Conservation (phyloP, 2,888 invertebrate genomes). For the Campoletis raptor region DNA sequence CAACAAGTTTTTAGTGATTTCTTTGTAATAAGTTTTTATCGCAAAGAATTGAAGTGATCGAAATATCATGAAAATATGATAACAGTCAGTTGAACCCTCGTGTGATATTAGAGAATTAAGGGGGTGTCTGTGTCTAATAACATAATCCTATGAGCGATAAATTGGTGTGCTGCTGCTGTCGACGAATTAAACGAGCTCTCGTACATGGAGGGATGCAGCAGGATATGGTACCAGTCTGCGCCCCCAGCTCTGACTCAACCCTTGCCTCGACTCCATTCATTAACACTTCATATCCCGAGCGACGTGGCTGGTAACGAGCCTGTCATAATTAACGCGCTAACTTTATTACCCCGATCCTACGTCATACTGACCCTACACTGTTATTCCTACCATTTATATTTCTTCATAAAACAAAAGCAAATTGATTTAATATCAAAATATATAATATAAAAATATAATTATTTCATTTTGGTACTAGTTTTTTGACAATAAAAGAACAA, state of each 20-base stretch:
- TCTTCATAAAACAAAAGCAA: background rate
- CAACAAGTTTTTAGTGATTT: background rate
- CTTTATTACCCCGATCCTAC: slow-evolving; percentile 80
- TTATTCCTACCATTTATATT: slow-evolving; percentile 5
- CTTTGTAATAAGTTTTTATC: background rate
- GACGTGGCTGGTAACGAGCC: slow-evolving; percentile 84
- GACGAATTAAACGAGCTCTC: slow-evolving; percentile 54
- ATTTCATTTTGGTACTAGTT: background rate
- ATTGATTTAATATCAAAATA: background rate
- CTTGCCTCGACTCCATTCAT: slow-evolving; percentile 83
- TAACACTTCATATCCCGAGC: slow-evolving; percentile 84
- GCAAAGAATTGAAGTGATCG: background rate
- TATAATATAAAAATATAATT: background rate
- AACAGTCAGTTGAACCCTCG: slow-evolving; percentile 24
- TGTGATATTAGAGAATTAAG: background rate
- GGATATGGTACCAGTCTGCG: slow-evolving; percentile 80
- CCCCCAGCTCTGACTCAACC: slow-evolving; percentile 73
- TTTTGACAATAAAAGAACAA: background rate
- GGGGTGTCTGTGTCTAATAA: slow-evolving; percentile 43
- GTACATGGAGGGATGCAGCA: slow-evolving; percentile 18
- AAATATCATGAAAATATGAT: slow-evolving; percentile 59
- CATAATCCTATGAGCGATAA: slow-evolving; percentile 56
- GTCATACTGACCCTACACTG: slow-evolving; percentile 74
- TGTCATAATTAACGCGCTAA: slow-evolving; percentile 85
- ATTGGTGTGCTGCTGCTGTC: slow-evolving; percentile 44